Conservation (phyloP, 1,140 invertebrate genomes). For the Drosophila ananassae region DNA sequence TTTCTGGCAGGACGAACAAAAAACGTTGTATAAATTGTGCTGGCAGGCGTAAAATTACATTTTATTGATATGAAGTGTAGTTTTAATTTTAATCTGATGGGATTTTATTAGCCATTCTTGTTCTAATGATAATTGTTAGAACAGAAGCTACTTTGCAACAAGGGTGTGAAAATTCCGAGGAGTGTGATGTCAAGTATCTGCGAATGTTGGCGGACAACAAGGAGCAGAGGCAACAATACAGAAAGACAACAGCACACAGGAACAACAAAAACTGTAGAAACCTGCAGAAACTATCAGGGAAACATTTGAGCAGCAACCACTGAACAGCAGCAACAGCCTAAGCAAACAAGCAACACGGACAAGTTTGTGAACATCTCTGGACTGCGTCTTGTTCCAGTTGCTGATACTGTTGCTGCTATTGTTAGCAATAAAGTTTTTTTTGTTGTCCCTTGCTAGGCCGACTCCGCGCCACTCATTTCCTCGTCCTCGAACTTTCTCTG, state of each 20-base stretch:
- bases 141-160: too few relatives aligned
- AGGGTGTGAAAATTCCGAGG: constrained; percentile 46
- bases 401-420: constrained; percentile 7
- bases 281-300: constrained; percentile 2
- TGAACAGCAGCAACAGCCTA: constrained; percentile 47
- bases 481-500: background rate
- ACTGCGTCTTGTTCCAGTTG: constrained; percentile 8
- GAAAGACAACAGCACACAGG: background rate
- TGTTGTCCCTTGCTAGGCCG: constrained; percentile 1
- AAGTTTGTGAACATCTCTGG: constrained; percentile 59
- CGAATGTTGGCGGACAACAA: constrained; percentile 34
- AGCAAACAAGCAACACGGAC: constrained; percentile 63
- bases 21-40: background rate
- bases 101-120: too few relatives aligned
- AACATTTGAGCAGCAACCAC: constrained; percentile 13
- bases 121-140: too few relatives aligned
- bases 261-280: constrained; percentile 6
- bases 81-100: background rate
- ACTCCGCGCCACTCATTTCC: too few relatives aligned
- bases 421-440: constrained; percentile 40
- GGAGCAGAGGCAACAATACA: background rate
- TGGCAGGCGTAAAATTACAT: background rate
- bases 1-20: background rate
- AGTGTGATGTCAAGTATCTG: constrained; percentile 11
- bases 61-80: background rate